Conservation (phyloP, 2,797 vertebrate species). For the Centroberyx gerrardi region DNA sequence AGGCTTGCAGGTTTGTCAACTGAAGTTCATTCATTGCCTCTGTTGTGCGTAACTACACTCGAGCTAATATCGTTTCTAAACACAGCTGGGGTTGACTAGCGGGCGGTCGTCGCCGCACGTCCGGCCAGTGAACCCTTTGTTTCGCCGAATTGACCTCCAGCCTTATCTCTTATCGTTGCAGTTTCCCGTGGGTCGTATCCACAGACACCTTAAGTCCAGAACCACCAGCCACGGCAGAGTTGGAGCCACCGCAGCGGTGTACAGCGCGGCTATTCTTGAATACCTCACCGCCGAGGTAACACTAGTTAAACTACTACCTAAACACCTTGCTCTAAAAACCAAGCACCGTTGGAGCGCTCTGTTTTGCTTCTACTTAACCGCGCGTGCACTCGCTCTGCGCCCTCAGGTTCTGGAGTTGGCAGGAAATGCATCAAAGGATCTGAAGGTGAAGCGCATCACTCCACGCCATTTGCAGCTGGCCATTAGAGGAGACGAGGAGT, state of each 20-base stretch:
- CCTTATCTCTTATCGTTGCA: slow-evolving; percentile 19
- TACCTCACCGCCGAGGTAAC: slow-evolving; percentile 96
- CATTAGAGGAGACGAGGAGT: slow-evolving; percentile 88
- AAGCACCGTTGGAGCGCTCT: no score
- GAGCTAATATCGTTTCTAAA: no score
- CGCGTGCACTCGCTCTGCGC: neutral
- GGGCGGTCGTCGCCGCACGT: neutral
- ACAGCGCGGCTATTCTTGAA: slow-evolving; percentile 88
- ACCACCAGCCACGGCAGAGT: slow-evolving; percentile 89
- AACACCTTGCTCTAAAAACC: no score
- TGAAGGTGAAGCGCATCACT: slow-evolving; percentile 89
- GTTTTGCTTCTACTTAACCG: neutral
- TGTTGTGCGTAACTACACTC: neutral
- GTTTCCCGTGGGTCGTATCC: slow-evolving; percentile 89
- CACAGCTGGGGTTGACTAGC: neutral
- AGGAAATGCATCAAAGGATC: slow-evolving; percentile 89
- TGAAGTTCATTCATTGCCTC: slow-evolving; percentile 47
- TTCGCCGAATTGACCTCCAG: neutral
- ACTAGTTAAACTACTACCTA: no score
- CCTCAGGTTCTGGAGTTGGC: slow-evolving; percentile 87
- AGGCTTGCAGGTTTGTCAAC: slow-evolving; percentile 90
- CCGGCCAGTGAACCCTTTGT: slow-evolving; percentile 13
- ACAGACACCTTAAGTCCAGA: slow-evolving; percentile 88
- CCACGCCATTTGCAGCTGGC: slow-evolving; percentile 90
- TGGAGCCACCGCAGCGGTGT: slow-evolving; percentile 88